Conservation (phyloP, 2,888 invertebrate genomes). For the Tipula lateralis region DNA sequence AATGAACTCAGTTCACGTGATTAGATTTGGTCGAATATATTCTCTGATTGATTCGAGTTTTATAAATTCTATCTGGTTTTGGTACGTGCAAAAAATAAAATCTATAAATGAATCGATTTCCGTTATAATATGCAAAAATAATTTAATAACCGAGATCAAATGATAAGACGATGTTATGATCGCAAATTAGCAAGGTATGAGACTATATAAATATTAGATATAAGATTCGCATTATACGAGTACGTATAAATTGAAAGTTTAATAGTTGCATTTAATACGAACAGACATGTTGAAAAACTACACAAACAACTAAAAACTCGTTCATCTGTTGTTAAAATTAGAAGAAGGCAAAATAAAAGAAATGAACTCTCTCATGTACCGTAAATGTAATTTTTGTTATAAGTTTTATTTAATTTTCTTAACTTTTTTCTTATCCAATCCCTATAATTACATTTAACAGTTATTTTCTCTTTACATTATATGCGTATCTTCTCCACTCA, state of each 20-base stretch:
- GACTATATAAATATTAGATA: background rate
- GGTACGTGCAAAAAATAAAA: background rate
- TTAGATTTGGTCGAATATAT: background rate
- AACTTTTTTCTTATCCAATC: background rate
- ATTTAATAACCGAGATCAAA: background rate
- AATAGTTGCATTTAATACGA: background rate
- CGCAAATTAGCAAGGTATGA: background rate
- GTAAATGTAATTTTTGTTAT: background rate
- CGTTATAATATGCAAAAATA: background rate
- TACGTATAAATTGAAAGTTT: background rate
- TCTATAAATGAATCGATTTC: background rate
- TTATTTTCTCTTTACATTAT: background rate
- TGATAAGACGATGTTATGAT: background rate
- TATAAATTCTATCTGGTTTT: background rate
- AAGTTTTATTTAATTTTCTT: background rate
- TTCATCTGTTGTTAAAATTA: background rate
- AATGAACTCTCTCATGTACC: slow-evolving; percentile 4
- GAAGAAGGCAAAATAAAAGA: background rate
- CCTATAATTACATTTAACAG: background rate
- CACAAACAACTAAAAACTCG: background rate
- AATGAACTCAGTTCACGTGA: background rate
- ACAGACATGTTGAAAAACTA: background rate
- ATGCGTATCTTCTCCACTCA: background rate
- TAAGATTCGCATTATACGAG: background rate
- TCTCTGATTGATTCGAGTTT: background rate